Evolutionary conservation across 1,140 invertebrate species (phyloP).

Genomic region (Trachymyrmex septentrionalis): DNA sequence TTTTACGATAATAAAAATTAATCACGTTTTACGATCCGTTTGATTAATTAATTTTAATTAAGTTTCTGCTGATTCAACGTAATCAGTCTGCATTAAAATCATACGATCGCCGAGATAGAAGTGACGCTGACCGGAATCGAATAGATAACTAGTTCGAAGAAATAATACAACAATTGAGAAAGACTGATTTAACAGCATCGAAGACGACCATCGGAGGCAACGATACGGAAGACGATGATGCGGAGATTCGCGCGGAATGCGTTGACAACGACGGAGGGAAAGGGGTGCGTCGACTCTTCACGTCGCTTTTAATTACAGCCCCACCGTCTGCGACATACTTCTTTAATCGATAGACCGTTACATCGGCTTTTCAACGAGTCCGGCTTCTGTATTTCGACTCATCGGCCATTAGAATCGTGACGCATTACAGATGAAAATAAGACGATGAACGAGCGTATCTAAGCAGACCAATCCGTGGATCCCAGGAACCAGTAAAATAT

Average conservation of each 20-base stretch:
- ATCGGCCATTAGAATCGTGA: neutral
- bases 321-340: constrained; percentile 22
- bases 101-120: neutral
- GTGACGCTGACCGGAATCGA: neutral
- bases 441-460: neutral
- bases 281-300: neutral
- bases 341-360: constrained; percentile 39
- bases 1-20: neutral
- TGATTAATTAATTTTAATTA: neutral
- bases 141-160: constrained; percentile 12
- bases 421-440: neutral
- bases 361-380: neutral
- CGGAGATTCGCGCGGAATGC: constrained; percentile 24
- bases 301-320: constrained; percentile 31
- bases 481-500: neutral
- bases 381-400: constrained; percentile 28
- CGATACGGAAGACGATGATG: constrained; percentile 7
- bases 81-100: constrained; percentile 23
- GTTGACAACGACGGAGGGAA: neutral
- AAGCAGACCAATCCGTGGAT: neutral
- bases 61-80: neutral
- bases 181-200: constrained; percentile 1
- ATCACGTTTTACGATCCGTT: neutral
- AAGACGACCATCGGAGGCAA: neutral
- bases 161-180: constrained; percentile 20